A percentile compares a stretch with the other conserved stretches of the same genome.
Conservation (phyloP, 2,888 invertebrate genomes). For the Nemotelus pantherinus region DNA sequence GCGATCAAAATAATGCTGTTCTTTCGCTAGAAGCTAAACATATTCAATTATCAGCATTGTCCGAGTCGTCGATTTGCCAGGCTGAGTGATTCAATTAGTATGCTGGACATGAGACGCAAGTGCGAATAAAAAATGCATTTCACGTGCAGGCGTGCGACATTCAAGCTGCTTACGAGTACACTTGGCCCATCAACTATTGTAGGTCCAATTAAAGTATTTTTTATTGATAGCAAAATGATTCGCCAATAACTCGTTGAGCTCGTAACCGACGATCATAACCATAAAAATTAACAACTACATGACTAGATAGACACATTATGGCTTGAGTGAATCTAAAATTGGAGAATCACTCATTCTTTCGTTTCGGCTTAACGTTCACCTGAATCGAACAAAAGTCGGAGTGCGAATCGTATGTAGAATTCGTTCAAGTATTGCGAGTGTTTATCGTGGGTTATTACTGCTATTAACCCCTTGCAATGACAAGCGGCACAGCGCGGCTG, state of each 20-base stretch:
- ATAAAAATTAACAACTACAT: too few relatives aligned
- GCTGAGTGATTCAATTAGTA: not conserved
- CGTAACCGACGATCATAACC: too few relatives aligned
- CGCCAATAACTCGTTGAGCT: too few relatives aligned
- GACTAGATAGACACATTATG: too few relatives aligned
- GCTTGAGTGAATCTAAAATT: too few relatives aligned
- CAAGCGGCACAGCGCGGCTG: not conserved
- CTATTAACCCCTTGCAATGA: conserved; percentile 6
- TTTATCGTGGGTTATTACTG: too few relatives aligned
- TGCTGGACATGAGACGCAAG: not conserved
- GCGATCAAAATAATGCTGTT: not conserved
- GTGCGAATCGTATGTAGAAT: too few relatives aligned
- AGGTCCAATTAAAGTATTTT: conserved; percentile 4
- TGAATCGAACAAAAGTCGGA: too few relatives aligned
- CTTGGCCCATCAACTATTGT: not conserved
- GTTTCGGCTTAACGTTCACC: too few relatives aligned
- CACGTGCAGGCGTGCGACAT: conserved; percentile 36
- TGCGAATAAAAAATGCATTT: conserved; percentile 31
- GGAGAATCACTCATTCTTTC: too few relatives aligned
- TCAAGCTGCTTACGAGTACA: not conserved
- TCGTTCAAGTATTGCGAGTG: too few relatives aligned
- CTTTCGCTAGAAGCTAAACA: not conserved
- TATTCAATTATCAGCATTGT: conserved; percentile 23
- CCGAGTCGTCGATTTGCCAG: not conserved
- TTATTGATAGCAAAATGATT: too few relatives aligned